phyloP scores from a whole-genome alignment of 2,797 vertebrate species.

The Phataginus tetradactyla region DNA sequence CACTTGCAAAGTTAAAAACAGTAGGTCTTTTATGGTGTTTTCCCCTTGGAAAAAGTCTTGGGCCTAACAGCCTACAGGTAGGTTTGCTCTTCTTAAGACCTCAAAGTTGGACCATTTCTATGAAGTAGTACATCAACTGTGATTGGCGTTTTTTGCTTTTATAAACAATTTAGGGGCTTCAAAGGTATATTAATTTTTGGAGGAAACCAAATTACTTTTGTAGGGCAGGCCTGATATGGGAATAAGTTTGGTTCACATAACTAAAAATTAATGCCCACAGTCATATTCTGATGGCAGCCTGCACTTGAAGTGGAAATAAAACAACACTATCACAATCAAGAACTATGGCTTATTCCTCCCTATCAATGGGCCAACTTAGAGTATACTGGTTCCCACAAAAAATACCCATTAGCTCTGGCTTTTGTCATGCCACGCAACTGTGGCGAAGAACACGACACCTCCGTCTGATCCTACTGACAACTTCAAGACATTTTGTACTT shows the following conservation, averaged over 20 bases:
- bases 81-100: neutral
- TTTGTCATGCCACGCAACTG: neutral
- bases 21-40: neutral
- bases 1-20: neutral
- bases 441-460: neutral
- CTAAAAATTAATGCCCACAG: neutral
- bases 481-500: slow-evolving; percentile 45
- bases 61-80: neutral
- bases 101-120: neutral
- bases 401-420: neutral
- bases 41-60: neutral
- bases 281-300: neutral
- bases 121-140: neutral
- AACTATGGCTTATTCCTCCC: neutral
- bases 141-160: neutral
- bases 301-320: neutral
- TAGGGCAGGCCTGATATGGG: neutral
- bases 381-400: neutral
- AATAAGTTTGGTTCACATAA: neutral
- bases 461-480: neutral
- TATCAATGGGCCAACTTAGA: neutral
- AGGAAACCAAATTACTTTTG: neutral
- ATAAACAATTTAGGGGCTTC: slow-evolving; percentile 6
- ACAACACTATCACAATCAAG: neutral
- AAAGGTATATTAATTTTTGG: neutral